Evolutionary conservation across 2,797 vertebrate species (phyloP).

Genomic region (Parambassis ranga): DNA sequence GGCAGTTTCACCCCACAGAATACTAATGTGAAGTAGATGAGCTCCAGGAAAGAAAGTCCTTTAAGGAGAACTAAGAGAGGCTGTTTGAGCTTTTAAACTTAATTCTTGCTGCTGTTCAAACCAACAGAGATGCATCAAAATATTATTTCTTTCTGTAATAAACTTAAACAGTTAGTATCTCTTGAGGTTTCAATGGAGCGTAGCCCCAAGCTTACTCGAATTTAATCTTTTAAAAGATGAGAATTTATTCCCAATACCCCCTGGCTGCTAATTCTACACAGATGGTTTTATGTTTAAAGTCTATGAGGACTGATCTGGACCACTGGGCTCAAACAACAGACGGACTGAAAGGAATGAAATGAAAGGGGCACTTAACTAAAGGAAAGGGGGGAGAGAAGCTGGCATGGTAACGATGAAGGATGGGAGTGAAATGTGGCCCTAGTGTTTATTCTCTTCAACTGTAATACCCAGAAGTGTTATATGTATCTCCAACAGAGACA

Average conservation of each 20-base stretch:
- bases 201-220: conserved; percentile 4
- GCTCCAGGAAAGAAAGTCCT: neutral
- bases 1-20: conserved; percentile 38
- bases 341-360: conserved; percentile 32
- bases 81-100: neutral
- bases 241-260: neutral
- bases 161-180: neutral
- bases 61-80: neutral
- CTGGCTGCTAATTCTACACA: conserved; percentile 30
- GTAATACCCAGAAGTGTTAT: neutral
- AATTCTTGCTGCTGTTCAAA: neutral
- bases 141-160: neutral
- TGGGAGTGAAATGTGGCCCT: conserved; percentile 16
- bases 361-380: conserved; percentile 43
- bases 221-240: neutral
- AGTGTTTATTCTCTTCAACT: conserved; percentile 6
- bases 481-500: too few species aligned
- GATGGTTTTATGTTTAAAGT: conserved; percentile 19
- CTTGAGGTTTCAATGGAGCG: conserved; percentile 11
- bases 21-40: conserved; percentile 54
- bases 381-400: conserved; percentile 13
- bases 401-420: conserved; percentile 30
- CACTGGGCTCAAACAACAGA: conserved; percentile 45
- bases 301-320: conserved; percentile 16
- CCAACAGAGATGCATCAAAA: neutral